Evolutionary conservation across 2,113 vertebrate species (phyloP).

Genomic region (Cynopterus brachyotis): DNA sequence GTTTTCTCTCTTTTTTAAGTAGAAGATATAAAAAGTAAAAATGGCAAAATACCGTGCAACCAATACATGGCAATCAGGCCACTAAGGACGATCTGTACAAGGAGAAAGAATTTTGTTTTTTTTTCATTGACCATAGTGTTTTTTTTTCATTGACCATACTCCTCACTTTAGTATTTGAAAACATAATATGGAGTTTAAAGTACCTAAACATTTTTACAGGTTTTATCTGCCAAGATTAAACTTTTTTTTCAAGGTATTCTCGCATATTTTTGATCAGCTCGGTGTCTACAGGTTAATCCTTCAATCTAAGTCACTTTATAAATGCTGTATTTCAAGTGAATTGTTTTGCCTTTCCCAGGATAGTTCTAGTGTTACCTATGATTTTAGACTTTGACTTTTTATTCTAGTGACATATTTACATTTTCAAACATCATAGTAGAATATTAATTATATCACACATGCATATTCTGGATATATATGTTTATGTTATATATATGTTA

Average conservation of each 20-base stretch:
- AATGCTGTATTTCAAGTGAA: background rate
- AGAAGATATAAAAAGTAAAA: background rate
- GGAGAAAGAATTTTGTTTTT: background rate
- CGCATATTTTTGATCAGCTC: background rate
- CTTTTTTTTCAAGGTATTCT: background rate
- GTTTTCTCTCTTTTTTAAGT: background rate
- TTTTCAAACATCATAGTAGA: background rate
- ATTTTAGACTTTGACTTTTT: background rate
- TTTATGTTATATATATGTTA: background rate
- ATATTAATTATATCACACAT: background rate
- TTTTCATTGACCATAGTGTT: background rate
- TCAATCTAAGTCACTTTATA: background rate
- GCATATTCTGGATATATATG: background rate
- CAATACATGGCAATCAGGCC: background rate
- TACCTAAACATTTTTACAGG: background rate
- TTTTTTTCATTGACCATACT: background rate
- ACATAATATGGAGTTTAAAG: background rate
- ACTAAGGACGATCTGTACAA: background rate
- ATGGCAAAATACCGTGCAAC: background rate
- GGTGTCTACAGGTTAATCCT: background rate
- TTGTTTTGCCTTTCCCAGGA: background rate
- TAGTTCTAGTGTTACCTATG: background rate
- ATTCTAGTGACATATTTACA: background rate
- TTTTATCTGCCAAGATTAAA: background rate
- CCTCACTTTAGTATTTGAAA: background rate